Evolutionary conservation across 2,888 invertebrate species (phyloP).

Genomic region (Nemoura dubitans): DNA sequence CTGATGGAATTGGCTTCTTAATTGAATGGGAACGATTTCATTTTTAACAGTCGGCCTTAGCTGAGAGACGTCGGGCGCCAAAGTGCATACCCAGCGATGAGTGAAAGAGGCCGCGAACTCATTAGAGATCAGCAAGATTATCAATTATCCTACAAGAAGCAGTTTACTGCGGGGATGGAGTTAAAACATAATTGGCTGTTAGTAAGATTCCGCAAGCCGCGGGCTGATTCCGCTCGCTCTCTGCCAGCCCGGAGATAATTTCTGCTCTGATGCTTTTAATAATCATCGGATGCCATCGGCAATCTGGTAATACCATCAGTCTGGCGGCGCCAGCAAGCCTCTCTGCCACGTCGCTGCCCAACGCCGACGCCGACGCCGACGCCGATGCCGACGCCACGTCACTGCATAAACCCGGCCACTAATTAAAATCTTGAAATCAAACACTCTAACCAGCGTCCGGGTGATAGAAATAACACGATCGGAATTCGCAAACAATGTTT

Average conservation of each 20-base stretch:
- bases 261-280: conserved; percentile 37
- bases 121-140: conserved; percentile 36
- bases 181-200: conserved; percentile 34
- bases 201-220: conserved; percentile 16
- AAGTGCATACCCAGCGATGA: not conserved
- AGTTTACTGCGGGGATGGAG: not conserved
- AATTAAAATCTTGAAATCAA: not conserved
- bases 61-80: not conserved
- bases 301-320: not conserved
- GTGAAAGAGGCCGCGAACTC: conserved; percentile 7
- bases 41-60: not conserved
- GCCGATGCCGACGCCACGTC: not conserved
- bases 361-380: not conserved
- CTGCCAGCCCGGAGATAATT: conserved; percentile 17
- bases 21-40: not conserved
- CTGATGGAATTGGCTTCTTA: not conserved
- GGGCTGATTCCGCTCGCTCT: not conserved
- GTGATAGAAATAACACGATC: too few species aligned
- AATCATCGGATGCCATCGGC: conserved; percentile 3
- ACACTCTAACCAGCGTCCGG: not conserved
- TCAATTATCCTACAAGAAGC: conserved; percentile 30
- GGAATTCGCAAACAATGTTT: too few species aligned
- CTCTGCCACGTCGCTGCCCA: not conserved
- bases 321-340: not conserved
- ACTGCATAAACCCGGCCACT: not conserved